Base-by-base conservation (phyloP, 2,113 vertebrate genomes). In the Indicator indicator region DNA sequence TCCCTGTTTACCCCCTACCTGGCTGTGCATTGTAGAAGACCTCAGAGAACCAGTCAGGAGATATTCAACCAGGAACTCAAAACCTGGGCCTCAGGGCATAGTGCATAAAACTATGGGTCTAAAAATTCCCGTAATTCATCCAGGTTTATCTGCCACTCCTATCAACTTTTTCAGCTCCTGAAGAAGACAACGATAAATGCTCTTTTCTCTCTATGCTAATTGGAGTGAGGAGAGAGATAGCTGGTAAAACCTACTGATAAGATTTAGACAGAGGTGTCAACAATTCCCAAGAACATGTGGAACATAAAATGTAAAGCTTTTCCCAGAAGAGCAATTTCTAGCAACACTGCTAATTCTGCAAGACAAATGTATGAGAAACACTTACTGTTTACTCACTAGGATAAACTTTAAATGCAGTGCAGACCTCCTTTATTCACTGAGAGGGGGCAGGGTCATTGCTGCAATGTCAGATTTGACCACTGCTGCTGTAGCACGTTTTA, bases 261-360 rank as follows among this genome's bases (percentile, higher is more conserved):
- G 93, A 69, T 82, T 94, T 89, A 83, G 73, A 46, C 16, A 68
- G 44, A 81, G 62, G 93, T 96, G 88, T 55, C 69, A 95, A 69
- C 93, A 88, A 58, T 91, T 95, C 91, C 70, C 88, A 93, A 86
- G 85, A 83, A 81, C 88, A 78, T 28, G 90, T 19, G 50, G 88
- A 94, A 78, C 91, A 88, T 88, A 95, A 94, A 95, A 94, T 91
- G 79, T 82, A 93, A 95, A 91, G 80, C 65, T 81, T 88, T 96
- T 95, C 90, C 79, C 83, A 93, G 93, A 88, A 94, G 36, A 81
- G 83, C 73, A 77, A 90, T 90, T 95, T 96, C 92, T 86, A 94
- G 44, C 76, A 65, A 79, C 69, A 52, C 44, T 87, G 92, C 83
- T 95, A 95, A 95, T 94, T 90, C 69, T 93, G 62, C 80, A 88